A percentile compares a stretch with the other conserved stretches of the same genome.
These are phyloP conservation scores for Ctenicera cuprea DNA, from an alignment of 2,888 invertebrate genomes.

Conservation along the genomic window DNA sequence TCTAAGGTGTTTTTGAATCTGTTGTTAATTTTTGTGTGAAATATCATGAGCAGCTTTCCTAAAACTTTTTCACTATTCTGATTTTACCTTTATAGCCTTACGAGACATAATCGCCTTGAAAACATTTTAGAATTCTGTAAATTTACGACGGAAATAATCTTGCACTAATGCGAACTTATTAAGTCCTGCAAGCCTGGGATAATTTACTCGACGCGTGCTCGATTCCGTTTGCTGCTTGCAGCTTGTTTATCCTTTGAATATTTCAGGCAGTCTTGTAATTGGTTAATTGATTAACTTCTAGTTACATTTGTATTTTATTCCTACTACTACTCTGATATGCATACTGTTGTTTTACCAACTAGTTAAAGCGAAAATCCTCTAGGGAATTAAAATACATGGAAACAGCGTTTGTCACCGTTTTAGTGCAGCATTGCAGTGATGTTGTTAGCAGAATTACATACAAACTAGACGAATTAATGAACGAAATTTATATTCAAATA, in stretches of 20 bases:
- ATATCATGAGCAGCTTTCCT: too few relatives aligned
- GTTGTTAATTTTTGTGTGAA: too few relatives aligned
- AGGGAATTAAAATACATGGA: constrained; percentile 43
- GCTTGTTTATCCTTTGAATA: constrained; percentile 22
- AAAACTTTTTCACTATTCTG: background rate
- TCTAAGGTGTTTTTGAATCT: too few relatives aligned
- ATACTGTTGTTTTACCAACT: constrained; percentile 39
- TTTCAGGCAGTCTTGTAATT: constrained; percentile 13
- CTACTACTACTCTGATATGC: constrained; percentile 36
- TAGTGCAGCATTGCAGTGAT: constrained; percentile 42
- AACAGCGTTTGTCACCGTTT: constrained; percentile 44
- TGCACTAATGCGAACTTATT: constrained; percentile 42
- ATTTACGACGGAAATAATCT: constrained; percentile 43
- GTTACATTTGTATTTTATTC: constrained; percentile 34
- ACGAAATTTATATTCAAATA: background rate
- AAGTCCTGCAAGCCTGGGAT: constrained; percentile 19
- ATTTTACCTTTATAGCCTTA: constrained; percentile 21
- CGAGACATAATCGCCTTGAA: constrained; percentile 23
- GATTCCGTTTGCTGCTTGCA: constrained; percentile 17
- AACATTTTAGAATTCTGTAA: constrained; percentile 23
- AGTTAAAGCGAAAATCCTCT: constrained; percentile 45
- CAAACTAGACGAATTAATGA: constrained; percentile 41
- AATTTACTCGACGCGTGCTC: constrained; percentile 12
- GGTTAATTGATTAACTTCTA: constrained; percentile 40
- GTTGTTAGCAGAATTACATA: constrained; percentile 43